Evolutionary conservation across 2,797 vertebrate genomes (phyloP), one percentile per base, ranked within the genome.

Genomic region (Gobionotothen gibberifrons): DNA sequence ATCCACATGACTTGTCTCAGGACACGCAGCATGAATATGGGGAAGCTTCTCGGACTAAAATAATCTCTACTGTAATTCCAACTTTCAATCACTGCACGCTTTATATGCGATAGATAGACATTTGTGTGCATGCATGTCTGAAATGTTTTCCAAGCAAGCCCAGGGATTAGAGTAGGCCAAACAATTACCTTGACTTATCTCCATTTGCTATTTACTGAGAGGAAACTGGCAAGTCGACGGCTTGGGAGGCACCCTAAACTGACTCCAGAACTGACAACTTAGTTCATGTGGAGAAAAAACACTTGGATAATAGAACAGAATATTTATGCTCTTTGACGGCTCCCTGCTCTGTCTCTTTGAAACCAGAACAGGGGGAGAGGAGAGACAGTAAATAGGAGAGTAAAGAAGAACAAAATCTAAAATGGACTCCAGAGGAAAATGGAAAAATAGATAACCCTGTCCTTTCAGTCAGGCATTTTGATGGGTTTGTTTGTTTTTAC

Each of bases 141-240:
- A n/a, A 74, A 77, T 69, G 70, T 87, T 67, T 64, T 77, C 40
- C 19, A 40, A 66, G 40, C 75, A 81, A 84, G 87, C 26, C 57
- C 64, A 79, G 70, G 75, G 83, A 90, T 92, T 89, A 88, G 46
- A 78, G 47, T 14, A 74, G 80, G 76, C 69, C 82, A 87, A 85
- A 87, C 78, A 87, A 91, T 90, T 91, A 93, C 81, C 84, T 76
- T 80, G 83, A 80, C 72, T 90, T 85, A 85, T 76, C 47, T 84
- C 56, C 63, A 73, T 88, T 85, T 85, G 84, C 78, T 66, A 62
- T 75, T 85, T 89, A 89, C 78, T 62, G 74, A 74, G 52, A 79
- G 66, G 65, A 55, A 69, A 74, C 64, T 58, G 74, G 68, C 60
- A 62, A 70, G 13, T 43, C 57, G 44, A 67, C 60, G 62, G 61